Conservation (phyloP, 2,888 invertebrate genomes). For the Actias luna region DNA sequence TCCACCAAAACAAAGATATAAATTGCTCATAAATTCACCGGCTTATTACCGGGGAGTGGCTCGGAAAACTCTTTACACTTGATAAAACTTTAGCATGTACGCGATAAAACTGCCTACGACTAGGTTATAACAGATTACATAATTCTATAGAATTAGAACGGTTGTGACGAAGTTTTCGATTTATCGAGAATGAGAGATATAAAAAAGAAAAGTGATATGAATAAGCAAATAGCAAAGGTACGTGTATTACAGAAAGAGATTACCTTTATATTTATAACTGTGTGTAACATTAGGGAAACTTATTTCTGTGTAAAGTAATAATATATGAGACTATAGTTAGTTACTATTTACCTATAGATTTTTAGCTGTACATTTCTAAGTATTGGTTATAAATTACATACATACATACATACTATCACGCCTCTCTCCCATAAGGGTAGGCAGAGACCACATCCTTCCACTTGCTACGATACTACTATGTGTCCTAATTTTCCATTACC, state of each 20-base stretch:
- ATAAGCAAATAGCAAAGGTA: neutral
- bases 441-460: too few relatives aligned
- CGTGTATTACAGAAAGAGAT: neutral
- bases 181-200: slow-evolving; percentile 20
- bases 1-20: slow-evolving; percentile 24
- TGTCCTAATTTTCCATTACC: too few relatives aligned
- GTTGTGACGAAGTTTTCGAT: slow-evolving; percentile 20
- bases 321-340: neutral
- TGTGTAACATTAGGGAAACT: neutral
- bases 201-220: neutral
- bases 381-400: too few relatives aligned
- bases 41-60: slow-evolving; percentile 48
- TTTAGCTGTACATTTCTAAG: neutral
- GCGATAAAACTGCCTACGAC: slow-evolving; percentile 25
- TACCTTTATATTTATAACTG: neutral
- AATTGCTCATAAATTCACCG: slow-evolving; percentile 45
- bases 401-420: too few relatives aligned
- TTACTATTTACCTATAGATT: neutral
- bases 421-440: too few relatives aligned
- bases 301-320: neutral
- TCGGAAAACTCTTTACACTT: slow-evolving; percentile 51
- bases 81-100: slow-evolving; percentile 54
- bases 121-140: slow-evolving; percentile 11
- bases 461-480: too few relatives aligned
- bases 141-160: slow-evolving; percentile 14